Evolutionary conservation across 1,140 invertebrate species (phyloP).

Genomic region (Thrips palmi): DNA sequence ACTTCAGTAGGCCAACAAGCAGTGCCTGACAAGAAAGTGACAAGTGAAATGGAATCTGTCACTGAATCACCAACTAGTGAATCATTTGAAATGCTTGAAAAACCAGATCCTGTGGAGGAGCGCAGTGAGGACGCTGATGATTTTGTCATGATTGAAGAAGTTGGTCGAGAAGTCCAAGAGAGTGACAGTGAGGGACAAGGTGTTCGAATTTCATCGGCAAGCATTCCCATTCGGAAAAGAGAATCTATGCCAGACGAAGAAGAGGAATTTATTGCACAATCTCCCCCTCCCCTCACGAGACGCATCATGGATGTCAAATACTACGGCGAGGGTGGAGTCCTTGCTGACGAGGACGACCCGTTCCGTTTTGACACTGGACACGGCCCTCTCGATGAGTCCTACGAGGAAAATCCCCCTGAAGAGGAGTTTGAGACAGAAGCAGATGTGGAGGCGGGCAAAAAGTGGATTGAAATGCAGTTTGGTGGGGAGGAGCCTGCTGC

Average conservation of each 20-base stretch:
- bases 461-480: conserved; percentile 79
- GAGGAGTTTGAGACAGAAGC: conserved; percentile 23
- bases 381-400: conserved; percentile 28
- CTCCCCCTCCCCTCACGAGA: conserved; percentile 33
- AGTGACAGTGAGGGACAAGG: conserved; percentile 62
- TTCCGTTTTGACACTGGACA: conserved; percentile 58
- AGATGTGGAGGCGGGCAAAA: conserved; percentile 55
- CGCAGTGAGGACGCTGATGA: conserved; percentile 73
- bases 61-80: conserved; percentile 64
- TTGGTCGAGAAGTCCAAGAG: conserved; percentile 63
- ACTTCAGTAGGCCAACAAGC: conserved; percentile 33
- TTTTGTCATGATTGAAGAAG: conserved; percentile 71
- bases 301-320: conserved; percentile 31
- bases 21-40: conserved; percentile 21
- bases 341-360: conserved; percentile 31
- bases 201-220: conserved; percentile 35
- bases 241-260: conserved; percentile 57
- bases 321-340: conserved; percentile 26
- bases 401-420: conserved; percentile 14
- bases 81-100: conserved; percentile 75
- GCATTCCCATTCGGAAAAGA: conserved; percentile 29
- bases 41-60: conserved; percentile 30
- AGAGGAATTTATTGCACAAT: conserved; percentile 49
- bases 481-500: conserved; percentile 42
- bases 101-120: too few species aligned